Evolutionary conservation across 2,888 invertebrate species (phyloP), one percentile per base, ranked within the genome.

Genomic region (Drosophila paucipuncta): DNA sequence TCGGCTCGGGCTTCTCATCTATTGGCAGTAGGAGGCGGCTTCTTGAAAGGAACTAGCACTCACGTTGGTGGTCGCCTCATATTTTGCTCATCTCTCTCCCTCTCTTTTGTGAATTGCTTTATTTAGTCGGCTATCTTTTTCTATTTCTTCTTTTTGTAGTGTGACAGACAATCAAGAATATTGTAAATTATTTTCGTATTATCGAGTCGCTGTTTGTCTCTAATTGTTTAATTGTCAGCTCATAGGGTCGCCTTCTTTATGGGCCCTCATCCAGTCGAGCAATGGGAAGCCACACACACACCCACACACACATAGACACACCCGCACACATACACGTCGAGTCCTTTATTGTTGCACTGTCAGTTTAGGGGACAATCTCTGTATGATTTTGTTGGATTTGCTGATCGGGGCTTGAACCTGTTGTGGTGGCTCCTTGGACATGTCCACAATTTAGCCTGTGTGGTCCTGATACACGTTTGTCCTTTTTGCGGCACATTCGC

Each of bases 171-270:
- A 76, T 73, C 59, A 18, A 67, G 58, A 59, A 73, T 78, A 18
- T 72, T 73, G 76, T 72, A 88, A 90, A 92, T 92, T 91, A 92
- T 91, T 81, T 91, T 92, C 89, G 84, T 91, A 92, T 92, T 92
- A 92, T 91, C 91, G 86, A 86, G 75, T 87, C 76, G 78, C 74
- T 68, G 76, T 91, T 91, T 91, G 91, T 90, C 65, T 80, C 71
- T 91, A 91, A 91, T 91, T 91, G 91, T 91, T 88, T 89, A 91
- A 92, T 92, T 90, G 90, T 86, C 85, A 83, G 74, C 67, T 87
- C 82, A 83, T 79, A 72, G 78, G 72, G 75, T 61, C 72, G 72
- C 58, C 65, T 69, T 74, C 67, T 80, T n/a, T 74, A 6, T 73
- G 73, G 68, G 66, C 68, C 70, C 60, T 76, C 30, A 41, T 59